A percentile compares a stretch with the other conserved stretches of the same genome.
Conservation (phyloP, 2,797 vertebrate genomes). For the Hippoglossus hippoglossus region DNA sequence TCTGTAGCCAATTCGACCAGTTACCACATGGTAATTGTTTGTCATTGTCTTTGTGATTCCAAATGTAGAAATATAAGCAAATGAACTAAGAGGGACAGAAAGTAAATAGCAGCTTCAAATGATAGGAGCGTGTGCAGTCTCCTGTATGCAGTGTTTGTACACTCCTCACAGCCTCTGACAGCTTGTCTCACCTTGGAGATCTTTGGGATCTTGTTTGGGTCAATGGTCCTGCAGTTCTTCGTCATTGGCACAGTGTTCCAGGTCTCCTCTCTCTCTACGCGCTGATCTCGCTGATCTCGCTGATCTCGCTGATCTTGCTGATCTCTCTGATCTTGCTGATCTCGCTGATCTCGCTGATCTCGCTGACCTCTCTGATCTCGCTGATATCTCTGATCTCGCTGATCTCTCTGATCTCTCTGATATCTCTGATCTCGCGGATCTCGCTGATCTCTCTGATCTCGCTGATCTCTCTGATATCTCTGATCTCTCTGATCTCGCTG, state of each 20-base stretch:
- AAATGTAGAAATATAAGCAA: too few species aligned
- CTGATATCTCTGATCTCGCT: constrained; percentile 21
- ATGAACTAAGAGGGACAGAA: too few species aligned
- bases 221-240: constrained; percentile 96
- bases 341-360: constrained; percentile 12
- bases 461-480: too few species aligned
- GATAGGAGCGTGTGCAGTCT: not conserved
- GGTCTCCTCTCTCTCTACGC: constrained; percentile 90
- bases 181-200: constrained; percentile 92
- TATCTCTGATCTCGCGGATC: constrained; percentile 10
- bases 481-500: too few species aligned
- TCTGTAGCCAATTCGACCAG: too few species aligned
- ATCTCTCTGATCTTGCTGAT: too few species aligned
- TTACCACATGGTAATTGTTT: too few species aligned
- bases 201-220: constrained; percentile 98
- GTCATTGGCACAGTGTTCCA: constrained; percentile 98
- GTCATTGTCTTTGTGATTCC: too few species aligned
- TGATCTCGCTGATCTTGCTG: constrained; percentile 7
- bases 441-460: too few species aligned
- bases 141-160: not conserved
- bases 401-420: too few species aligned
- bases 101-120: not conserved
- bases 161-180: not conserved
- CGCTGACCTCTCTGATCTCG: too few species aligned
- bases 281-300: constrained; percentile 36